These are phyloP conservation scores for Megalopta genalis DNA, from an alignment of 1,140 invertebrate species.

Conservation along the genomic window DNA sequence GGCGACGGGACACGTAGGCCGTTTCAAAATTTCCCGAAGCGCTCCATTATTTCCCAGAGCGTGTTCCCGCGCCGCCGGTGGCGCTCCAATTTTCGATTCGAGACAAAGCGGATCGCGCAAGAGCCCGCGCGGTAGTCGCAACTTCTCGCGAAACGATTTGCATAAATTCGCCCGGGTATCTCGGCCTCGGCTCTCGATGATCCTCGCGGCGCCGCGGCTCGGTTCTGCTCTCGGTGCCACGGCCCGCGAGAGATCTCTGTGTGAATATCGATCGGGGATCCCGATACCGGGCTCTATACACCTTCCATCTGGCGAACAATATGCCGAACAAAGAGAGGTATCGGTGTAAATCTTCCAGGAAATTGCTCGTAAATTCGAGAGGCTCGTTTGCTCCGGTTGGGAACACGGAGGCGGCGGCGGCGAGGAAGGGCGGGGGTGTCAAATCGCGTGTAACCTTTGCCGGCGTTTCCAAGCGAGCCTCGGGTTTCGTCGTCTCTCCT, in stretches of 20 bases:
- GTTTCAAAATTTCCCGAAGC: constrained; percentile 38
- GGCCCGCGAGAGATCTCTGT: not conserved
- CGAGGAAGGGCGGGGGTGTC: constrained; percentile 9
- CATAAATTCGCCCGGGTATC: constrained; percentile 1
- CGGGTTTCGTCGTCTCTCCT: too few relatives aligned
- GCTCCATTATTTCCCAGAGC: constrained; percentile 1
- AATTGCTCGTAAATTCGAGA: constrained; percentile 19
- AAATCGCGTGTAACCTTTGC: constrained; percentile 38
- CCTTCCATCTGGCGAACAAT: not conserved
- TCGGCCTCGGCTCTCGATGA: not conserved
- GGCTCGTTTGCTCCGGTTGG: not conserved
- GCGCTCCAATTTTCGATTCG: not conserved
- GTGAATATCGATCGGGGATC: not conserved
- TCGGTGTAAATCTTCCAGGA: constrained; percentile 3
- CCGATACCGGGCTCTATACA: not conserved
- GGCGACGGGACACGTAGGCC: not conserved
- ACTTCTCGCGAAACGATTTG: constrained; percentile 14
- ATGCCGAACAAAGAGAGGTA: not conserved
- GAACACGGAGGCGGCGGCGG: not conserved
- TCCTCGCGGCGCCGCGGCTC: not conserved
- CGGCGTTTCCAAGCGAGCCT: too few relatives aligned
- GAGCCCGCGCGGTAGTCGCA: not conserved
- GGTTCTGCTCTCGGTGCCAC: not conserved
- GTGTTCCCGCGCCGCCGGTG: too few relatives aligned
- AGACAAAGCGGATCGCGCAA: not conserved